Base-by-base conservation (phyloP, 2,797 vertebrate genomes). In the Xerus rutilus region DNA sequence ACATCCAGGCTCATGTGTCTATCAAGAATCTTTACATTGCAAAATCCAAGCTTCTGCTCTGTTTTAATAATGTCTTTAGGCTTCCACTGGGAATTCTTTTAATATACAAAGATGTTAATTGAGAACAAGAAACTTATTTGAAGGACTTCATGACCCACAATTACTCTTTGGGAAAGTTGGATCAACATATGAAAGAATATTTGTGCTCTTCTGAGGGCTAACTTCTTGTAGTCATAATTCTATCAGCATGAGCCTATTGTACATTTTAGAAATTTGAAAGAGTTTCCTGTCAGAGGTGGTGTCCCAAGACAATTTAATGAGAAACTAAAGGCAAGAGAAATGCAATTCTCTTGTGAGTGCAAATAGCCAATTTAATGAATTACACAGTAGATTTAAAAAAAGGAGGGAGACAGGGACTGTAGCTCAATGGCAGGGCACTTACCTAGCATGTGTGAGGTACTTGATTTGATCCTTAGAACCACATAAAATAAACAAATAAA, bases 41-140 rank as follows among this genome's bases (percentile, higher is more conserved):
- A 96, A 87, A 96, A 95, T 78, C n/a, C 54, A 87, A 86, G 69
- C 52, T 95, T 90, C 47, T 95, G 89, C 74, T 97, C 95, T 96
- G 94, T 95, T 96, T 96, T 94, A 96, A 95, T 95, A 95, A 97
- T 86, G 73, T 89, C 86, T 96, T 91, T 81, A 94, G 49, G 18
- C n/a, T 95, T 91, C 97, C 74, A 62, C 17, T 95, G 94, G 77
- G 91, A 96, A 95, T 95, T 93, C 90, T 82, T 72, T 96, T 76
- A 96, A 57, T 89, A 86, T 54, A 70, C 65, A 93, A 91, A 81
- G 87, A 95, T 93, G 87, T 93, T 97, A 97, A 96, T 74, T 95
- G 88, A 0, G 64, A 94, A 67, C 49, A 95, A 93, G 69, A 78
- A 96, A 96, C 91, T 65, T 86, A 92, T 95, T 89, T 94, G 89